Conservation (phyloP, 2,113 vertebrate species). For the Oxyura jamaicensis region DNA sequence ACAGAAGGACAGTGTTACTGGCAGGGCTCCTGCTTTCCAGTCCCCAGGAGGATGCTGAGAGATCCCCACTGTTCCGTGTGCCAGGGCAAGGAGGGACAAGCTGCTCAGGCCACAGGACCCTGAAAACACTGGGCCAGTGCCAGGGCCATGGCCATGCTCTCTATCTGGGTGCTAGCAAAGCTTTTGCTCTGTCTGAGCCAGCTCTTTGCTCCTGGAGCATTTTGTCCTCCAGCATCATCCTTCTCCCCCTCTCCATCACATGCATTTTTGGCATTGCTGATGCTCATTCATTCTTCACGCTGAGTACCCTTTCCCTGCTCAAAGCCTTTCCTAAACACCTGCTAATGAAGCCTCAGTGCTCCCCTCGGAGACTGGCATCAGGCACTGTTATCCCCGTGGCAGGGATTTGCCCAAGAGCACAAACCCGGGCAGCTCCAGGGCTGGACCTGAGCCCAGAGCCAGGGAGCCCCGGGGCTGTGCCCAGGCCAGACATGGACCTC, state of each 20-base stretch:
- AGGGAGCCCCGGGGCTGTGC: neutral
- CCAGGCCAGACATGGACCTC: fast-evolving
- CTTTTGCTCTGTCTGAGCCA: neutral
- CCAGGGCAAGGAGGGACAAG: neutral
- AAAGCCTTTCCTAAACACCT: constrained; percentile 13
- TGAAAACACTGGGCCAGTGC: neutral
- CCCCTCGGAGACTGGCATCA: fast-evolving
- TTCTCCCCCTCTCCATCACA: neutral
- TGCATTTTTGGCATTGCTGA: constrained; percentile 32
- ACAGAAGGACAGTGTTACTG: neutral
- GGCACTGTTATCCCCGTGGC: neutral
- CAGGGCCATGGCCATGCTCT: neutral
- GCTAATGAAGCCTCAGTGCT: neutral
- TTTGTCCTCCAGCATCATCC: neutral
- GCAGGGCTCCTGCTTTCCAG: neutral
- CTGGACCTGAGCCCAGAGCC: neutral
- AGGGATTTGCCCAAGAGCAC: neutral
- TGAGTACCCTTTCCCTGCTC: neutral
- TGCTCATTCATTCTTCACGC: constrained; percentile 29
- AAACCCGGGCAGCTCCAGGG: neutral
- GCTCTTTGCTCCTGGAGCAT: neutral
- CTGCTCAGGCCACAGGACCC: neutral
- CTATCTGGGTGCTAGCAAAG: neutral
- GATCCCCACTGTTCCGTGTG: neutral
- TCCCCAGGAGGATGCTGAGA: neutral